Conservation (phyloP, 2,888 invertebrate species). For the Tenthredo livida region DNA sequence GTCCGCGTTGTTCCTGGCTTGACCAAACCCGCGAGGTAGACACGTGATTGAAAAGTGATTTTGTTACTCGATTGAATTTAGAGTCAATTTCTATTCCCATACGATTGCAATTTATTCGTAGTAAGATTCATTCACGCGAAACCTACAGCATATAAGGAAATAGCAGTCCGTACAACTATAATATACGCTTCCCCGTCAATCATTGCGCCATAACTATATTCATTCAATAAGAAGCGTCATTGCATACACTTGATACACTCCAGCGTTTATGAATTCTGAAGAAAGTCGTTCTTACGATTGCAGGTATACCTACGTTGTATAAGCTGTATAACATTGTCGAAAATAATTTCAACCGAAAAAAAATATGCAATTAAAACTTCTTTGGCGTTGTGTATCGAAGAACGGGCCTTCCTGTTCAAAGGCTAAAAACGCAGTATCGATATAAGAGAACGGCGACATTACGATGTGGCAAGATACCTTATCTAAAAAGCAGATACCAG, state of each 20-base stretch:
- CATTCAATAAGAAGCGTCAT: neutral
- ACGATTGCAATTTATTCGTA: neutral
- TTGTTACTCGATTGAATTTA: neutral
- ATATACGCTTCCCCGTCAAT: neutral
- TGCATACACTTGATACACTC: no score
- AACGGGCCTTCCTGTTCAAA: neutral
- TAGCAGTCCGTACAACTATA: neutral
- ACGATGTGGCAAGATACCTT: neutral
- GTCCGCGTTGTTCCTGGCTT: constrained; percentile 45
- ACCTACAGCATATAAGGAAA: neutral
- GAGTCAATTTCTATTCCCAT: neutral
- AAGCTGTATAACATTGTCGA: neutral
- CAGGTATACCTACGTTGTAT: neutral
- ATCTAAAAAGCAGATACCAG: neutral
- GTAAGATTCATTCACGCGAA: neutral
- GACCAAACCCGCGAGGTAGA: constrained; percentile 31
- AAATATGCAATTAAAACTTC: neutral
- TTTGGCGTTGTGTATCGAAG: neutral
- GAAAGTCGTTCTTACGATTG: neutral
- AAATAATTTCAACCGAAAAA: neutral
- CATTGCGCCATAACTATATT: neutral
- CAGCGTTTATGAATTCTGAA: neutral
- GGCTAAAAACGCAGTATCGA: neutral
- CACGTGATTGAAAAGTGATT: constrained; percentile 37
- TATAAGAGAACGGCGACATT: neutral